Evolutionary conservation across 2,797 vertebrate genomes (phyloP).

Genomic region (Myripristis jacobus): DNA sequence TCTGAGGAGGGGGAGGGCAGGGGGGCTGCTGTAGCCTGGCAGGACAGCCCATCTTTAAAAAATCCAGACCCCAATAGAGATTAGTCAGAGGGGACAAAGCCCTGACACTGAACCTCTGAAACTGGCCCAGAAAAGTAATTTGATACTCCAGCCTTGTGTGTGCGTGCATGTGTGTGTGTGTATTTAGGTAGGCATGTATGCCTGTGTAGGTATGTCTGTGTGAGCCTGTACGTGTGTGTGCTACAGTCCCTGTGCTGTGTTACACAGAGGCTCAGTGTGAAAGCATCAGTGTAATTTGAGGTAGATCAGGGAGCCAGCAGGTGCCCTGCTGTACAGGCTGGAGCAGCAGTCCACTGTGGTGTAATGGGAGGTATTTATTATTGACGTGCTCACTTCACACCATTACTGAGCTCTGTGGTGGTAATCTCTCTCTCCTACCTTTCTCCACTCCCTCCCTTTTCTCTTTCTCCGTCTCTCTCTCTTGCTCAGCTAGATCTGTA

Average conservation of each 20-base stretch:
- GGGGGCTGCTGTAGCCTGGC: not conserved
- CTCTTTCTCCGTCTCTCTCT: slow-evolving; percentile 12
- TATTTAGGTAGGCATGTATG: not conserved
- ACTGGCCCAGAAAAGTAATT: slow-evolving; percentile 51
- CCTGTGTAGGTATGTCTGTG: not conserved
- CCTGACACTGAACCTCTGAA: slow-evolving; percentile 27
- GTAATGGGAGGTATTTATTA: slow-evolving; percentile 84
- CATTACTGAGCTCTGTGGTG: slow-evolving; percentile 72
- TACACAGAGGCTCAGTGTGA: slow-evolving; percentile 61
- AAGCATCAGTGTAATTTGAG: slow-evolving; percentile 72
- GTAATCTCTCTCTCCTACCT: slow-evolving; percentile 74
- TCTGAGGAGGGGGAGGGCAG: slow-evolving; percentile 47
- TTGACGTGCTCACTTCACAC: slow-evolving; percentile 75
- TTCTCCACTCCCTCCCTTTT: slow-evolving; percentile 49
- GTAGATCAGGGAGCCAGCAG: slow-evolving; percentile 77
- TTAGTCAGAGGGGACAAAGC: slow-evolving; percentile 55
- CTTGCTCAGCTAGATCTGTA: slow-evolving; percentile 62
- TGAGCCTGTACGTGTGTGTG: slow-evolving; percentile 28
- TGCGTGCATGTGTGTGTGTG: slow-evolving; percentile 25
- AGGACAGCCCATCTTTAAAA: slow-evolving; percentile 20
- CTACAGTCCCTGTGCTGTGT: slow-evolving; percentile 42
- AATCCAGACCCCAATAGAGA: slow-evolving; percentile 45
- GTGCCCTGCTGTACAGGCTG: slow-evolving; percentile 59
- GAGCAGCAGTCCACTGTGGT: slow-evolving; percentile 61
- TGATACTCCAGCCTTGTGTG: not conserved